These are phyloP conservation scores for Ceratina japonica DNA, from an alignment of 1,140 invertebrate species.

Conservation along the genomic window DNA sequence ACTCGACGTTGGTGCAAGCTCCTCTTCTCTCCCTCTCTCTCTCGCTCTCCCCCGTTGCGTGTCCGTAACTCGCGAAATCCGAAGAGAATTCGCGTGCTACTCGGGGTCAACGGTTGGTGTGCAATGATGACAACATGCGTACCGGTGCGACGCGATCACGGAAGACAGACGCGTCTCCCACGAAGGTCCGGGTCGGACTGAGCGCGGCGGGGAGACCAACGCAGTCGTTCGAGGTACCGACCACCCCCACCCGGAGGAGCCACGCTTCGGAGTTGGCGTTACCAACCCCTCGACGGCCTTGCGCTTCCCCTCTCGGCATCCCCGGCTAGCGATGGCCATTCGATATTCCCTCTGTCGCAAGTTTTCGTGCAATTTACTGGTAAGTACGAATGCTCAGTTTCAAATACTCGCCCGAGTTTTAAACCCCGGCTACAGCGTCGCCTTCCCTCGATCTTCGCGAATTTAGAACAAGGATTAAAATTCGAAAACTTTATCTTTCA, in stretches of 20 bases:
- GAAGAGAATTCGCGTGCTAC: too few relatives aligned
- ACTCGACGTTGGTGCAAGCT: background rate
- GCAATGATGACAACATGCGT: constrained; percentile 50
- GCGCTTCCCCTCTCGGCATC: constrained; percentile 20
- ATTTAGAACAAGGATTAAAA: constrained; percentile 8
- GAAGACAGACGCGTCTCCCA: constrained; percentile 70
- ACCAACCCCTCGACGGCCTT: constrained; percentile 55
- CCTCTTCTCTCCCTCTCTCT: background rate
- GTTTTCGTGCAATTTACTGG: constrained; percentile 27
- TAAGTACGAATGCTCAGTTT: constrained; percentile 18
- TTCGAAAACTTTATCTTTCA: background rate
- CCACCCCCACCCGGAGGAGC: constrained; percentile 70
- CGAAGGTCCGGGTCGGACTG: constrained; percentile 77
- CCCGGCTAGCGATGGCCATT: constrained; percentile 35
- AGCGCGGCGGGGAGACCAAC: constrained; percentile 60
- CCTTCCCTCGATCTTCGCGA: background rate
- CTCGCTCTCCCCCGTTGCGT: background rate
- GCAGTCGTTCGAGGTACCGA: constrained; percentile 67
- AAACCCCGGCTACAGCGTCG: background rate
- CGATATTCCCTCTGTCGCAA: constrained; percentile 23
- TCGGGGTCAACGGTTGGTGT: background rate
- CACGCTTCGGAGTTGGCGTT: constrained; percentile 69
- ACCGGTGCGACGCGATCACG: constrained; percentile 29
- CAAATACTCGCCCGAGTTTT: constrained; percentile 1
- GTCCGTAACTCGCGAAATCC: background rate